Evolutionary conservation across 2,888 invertebrate genomes (phyloP).

Genomic region (Polymixis lichenea): DNA sequence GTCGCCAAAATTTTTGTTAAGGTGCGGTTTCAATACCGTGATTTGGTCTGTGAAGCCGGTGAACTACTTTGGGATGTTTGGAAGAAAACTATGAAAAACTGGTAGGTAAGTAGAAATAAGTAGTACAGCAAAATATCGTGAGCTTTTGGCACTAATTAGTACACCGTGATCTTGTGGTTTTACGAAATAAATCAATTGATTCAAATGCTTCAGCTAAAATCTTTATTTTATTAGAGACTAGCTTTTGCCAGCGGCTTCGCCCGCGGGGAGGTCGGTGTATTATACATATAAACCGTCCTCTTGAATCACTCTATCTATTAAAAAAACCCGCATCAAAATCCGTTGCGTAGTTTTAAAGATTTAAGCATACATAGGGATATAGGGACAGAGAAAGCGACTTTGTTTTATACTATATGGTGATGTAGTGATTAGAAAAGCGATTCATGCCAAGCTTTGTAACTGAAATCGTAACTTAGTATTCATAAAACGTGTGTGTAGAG

Average conservation of each 20-base stretch:
- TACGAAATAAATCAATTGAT: neutral
- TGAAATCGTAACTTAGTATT: too few species aligned
- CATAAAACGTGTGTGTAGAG: neutral
- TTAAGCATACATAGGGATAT: too few species aligned
- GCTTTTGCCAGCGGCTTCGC: too few species aligned
- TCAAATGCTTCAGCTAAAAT: neutral
- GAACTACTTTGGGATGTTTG: neutral
- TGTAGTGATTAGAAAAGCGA: too few species aligned
- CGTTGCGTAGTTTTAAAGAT: too few species aligned
- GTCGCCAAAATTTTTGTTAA: slow-evolving; percentile 80
- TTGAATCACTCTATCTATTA: too few species aligned
- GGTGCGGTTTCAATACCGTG: slow-evolving; percentile 68
- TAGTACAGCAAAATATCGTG: neutral
- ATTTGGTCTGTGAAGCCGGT: slow-evolving; percentile 13
- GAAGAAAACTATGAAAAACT: neutral
- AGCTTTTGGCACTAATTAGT: neutral
- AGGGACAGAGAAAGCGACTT: too few species aligned
- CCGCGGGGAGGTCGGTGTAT: too few species aligned
- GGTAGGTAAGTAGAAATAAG: too few species aligned
- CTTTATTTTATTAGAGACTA: neutral
- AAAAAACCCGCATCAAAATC: too few species aligned
- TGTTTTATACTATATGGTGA: too few species aligned
- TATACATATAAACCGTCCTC: too few species aligned
- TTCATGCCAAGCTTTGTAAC: neutral
- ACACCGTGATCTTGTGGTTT: neutral